Conservation (phyloP, 2,797 vertebrate species). For the Masticophis lateralis region DNA sequence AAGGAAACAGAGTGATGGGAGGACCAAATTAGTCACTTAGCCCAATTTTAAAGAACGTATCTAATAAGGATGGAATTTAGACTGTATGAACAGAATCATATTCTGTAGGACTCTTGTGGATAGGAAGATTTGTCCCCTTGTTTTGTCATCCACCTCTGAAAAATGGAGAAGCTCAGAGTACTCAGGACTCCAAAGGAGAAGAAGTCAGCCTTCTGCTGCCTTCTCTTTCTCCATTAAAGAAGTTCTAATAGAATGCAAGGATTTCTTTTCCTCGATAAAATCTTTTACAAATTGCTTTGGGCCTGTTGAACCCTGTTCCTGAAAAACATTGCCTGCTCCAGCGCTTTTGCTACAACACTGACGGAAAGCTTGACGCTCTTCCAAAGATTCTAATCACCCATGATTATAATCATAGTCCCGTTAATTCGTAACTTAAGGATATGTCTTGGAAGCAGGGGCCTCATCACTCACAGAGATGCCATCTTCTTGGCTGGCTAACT, state of each 20-base stretch:
- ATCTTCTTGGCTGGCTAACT: slow-evolving; percentile 52
- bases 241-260: neutral
- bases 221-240: neutral
- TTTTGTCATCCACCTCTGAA: too few relatives aligned
- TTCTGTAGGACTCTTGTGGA: neutral
- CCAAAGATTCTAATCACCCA: slow-evolving; percentile 12
- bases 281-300: neutral
- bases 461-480: slow-evolving; percentile 42
- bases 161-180: neutral
- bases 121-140: neutral
- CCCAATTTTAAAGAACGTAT: neutral
- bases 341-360: slow-evolving; percentile 1
- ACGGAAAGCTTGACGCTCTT: neutral
- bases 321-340: neutral
- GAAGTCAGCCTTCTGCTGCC: fast-evolving
- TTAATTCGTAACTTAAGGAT: slow-evolving; percentile 7
- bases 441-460: slow-evolving; percentile 6
- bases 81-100: neutral
- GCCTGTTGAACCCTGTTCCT: slow-evolving; percentile 10
- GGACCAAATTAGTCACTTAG: neutral
- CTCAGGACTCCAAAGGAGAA: neutral
- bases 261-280: slow-evolving; percentile 5
- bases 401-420: neutral
- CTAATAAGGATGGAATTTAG: neutral
- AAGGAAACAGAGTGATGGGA: neutral